A percentile compares a stretch with the other conserved stretches of the same genome.
Evolutionary conservation across 2,888 invertebrate genomes (phyloP).

Genomic region (Cosmia trapezina): DNA sequence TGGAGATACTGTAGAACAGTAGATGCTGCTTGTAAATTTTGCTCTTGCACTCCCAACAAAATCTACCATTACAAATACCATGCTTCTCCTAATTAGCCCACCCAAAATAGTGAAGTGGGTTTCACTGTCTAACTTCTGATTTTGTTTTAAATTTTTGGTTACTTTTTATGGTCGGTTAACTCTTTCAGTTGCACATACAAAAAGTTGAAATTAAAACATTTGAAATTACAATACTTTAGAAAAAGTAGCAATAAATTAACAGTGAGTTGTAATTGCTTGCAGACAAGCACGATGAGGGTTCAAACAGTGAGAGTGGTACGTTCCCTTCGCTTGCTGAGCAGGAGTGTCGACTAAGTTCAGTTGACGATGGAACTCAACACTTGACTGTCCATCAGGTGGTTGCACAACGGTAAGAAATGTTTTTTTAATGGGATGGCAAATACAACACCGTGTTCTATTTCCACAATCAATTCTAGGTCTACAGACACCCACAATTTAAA

Average conservation of each 20-base stretch:
- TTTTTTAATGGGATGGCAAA: no score
- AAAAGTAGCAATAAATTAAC: neutral
- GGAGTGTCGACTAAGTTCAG: slow-evolving; percentile 85
- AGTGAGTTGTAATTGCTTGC: slow-evolving; percentile 37
- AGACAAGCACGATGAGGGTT: slow-evolving; percentile 85
- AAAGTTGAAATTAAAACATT: neutral
- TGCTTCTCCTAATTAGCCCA: neutral
- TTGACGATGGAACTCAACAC: slow-evolving; percentile 91
- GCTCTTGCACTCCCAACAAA: slow-evolving; percentile 59
- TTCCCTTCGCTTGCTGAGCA: slow-evolving; percentile 90
- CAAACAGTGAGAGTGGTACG: slow-evolving; percentile 84
- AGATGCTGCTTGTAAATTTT: slow-evolving; percentile 51
- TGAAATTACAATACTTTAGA: neutral
- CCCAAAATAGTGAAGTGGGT: neutral
- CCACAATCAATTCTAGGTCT: no score
- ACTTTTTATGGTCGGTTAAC: neutral
- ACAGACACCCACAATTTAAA: neutral
- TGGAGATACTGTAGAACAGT: slow-evolving; percentile 66
- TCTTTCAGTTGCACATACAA: slow-evolving; percentile 20
- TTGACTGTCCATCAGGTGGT: slow-evolving; percentile 95
- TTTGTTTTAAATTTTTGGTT: neutral
- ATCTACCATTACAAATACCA: neutral
- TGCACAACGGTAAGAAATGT: slow-evolving; percentile 91
- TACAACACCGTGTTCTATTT: neutral
- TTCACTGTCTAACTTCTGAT: neutral